Conservation (phyloP, 2,797 vertebrate species). For the Zenarchopterus dispar region DNA sequence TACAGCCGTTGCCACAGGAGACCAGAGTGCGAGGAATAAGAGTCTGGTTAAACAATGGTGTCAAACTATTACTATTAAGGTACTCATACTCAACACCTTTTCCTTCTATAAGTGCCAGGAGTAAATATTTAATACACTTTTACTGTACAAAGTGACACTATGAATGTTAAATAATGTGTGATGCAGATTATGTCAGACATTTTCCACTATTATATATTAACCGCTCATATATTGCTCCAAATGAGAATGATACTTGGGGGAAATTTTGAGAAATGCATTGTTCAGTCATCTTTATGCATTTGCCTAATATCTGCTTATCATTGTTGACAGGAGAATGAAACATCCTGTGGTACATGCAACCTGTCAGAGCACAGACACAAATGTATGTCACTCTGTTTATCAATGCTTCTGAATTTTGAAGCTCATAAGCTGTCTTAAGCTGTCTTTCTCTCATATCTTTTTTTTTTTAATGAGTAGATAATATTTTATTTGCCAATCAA, state of each 20-base stretch:
- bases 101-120: background rate
- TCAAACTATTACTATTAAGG: constrained; percentile 7
- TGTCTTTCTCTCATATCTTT: too few relatives aligned
- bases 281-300: background rate
- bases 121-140: too few relatives aligned
- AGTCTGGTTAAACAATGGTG: constrained; percentile 62
- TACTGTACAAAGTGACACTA: too few relatives aligned
- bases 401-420: background rate
- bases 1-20: constrained; percentile 36
- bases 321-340: constrained; percentile 48
- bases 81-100: background rate
- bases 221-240: background rate
- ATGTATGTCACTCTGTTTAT: constrained; percentile 37
- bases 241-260: background rate
- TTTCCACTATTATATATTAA: background rate
- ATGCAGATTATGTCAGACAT: too few relatives aligned
- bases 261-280: background rate
- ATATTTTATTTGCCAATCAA: background rate
- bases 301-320: constrained; percentile 10
- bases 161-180: too few relatives aligned
- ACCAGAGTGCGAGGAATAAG: constrained; percentile 45
- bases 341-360: constrained; percentile 40
- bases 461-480: background rate
- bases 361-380: constrained; percentile 40
- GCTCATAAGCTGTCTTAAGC: too few relatives aligned